phyloP scores from a whole-genome alignment of 2,888 invertebrate species.

The Rhingia campestris region DNA sequence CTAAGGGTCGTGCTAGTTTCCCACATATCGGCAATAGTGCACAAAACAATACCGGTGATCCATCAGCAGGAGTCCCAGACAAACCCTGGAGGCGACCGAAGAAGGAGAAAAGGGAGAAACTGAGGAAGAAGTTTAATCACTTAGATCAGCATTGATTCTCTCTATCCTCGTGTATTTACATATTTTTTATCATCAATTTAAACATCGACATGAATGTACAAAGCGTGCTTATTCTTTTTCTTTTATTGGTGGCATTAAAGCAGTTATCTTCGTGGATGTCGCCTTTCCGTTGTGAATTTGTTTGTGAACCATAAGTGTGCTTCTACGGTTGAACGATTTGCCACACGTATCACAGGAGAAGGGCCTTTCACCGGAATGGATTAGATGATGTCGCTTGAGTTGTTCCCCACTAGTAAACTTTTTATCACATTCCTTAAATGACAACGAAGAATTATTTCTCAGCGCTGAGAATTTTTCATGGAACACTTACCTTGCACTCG shows the following conservation, averaged over 20 bases:
- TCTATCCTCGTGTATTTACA: slow-evolving; percentile 7
- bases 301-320: slow-evolving; percentile 75
- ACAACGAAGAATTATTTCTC: neutral
- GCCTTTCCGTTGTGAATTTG: slow-evolving; percentile 75
- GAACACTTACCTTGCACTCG: slow-evolving; percentile 76
- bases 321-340: slow-evolving; percentile 76
- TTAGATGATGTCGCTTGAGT: slow-evolving; percentile 80
- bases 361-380: slow-evolving; percentile 80
- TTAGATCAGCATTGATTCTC: slow-evolving; percentile 89
- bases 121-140: slow-evolving; percentile 92
- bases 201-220: slow-evolving; percentile 7
- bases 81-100: slow-evolving; percentile 94
- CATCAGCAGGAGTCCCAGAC: slow-evolving; percentile 77
- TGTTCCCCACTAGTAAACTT: slow-evolving; percentile 81
- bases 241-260: neutral
- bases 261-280: too few relatives aligned
- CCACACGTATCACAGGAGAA: slow-evolving; percentile 75
- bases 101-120: slow-evolving; percentile 94
- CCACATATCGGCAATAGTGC: slow-evolving; percentile 80
- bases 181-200: neutral
- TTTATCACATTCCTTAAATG: slow-evolving; percentile 78
- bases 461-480: neutral
- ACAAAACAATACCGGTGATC: slow-evolving; percentile 74
- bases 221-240: neutral
- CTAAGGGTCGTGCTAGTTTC: slow-evolving; percentile 82